Evolutionary conservation across 2,888 invertebrate species (phyloP).

Genomic region (Parthenolecanium corni): DNA sequence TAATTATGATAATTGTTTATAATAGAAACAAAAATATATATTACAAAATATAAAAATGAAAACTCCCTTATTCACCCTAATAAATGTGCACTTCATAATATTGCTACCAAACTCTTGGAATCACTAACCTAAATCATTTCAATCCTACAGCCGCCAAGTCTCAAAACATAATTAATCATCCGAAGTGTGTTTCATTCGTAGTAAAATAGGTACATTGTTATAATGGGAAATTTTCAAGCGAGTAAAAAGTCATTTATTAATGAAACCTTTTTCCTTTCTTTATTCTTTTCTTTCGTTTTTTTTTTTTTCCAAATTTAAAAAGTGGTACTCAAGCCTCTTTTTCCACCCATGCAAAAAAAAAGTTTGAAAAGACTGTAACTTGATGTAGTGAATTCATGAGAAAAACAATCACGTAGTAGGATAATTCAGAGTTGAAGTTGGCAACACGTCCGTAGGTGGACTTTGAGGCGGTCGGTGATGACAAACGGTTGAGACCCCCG

Average conservation of each 20-base stretch:
- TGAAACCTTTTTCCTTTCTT: constrained; percentile 8
- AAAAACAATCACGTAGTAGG: not conserved
- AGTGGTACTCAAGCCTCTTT: not conserved
- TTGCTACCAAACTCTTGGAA: constrained; percentile 8
- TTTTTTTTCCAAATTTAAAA: constrained; percentile 9
- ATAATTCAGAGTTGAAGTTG: no score
- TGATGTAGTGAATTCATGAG: not conserved
- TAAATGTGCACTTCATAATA: no score
- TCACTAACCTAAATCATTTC: constrained; percentile 18
- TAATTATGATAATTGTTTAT: no score
- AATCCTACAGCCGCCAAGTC: constrained; percentile 1
- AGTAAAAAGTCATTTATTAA: constrained; percentile 27
- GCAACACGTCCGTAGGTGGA: no score
- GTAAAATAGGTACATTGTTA: constrained; percentile 16
- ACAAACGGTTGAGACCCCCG: no score
- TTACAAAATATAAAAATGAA: no score
- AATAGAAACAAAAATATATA: no score
- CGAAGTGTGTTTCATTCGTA: constrained; percentile 17
- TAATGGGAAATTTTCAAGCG: constrained; percentile 24
- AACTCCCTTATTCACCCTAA: no score
- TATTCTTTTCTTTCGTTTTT: no score
- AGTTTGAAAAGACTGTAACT: not conserved
- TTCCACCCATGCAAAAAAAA: not conserved
- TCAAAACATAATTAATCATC: constrained; percentile 23
- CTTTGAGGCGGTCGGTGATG: no score